Base-by-base conservation (phyloP, 2,797 vertebrate genomes). In the Gouania willdenowi region DNA sequence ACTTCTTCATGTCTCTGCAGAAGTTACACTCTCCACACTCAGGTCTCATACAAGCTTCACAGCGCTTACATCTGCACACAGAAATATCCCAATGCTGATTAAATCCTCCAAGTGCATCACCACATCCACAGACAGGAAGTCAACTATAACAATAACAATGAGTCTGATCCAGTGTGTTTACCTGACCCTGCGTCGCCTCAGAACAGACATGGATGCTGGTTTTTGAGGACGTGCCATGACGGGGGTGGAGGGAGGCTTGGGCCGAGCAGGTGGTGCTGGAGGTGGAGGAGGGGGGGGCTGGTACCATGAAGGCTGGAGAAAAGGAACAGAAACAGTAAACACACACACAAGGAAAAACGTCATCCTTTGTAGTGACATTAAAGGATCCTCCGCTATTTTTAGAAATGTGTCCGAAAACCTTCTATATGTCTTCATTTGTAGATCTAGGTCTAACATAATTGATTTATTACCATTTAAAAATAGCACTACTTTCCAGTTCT, bases 1-100 rank as follows among this genome's bases (percentile, higher is more conserved):
- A 97, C 71, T 98, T 98, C 84, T 97, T 97, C 94, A 98, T 98
- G 82, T 97, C 95, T 66, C 92, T 90, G 86, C 94, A 98, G 81
- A 97, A 99, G 85, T 99, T 95, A 77, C 96, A 99, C 45, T 94
- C 92, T 12, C 96, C 96, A 56, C 96, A 98, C 70, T 99, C 96
- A 2, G 93, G 83, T 54, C 97, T 92, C 65, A 94, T 82, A 47
- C 96, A 99, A 10, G 96, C 94, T 64, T 95, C 93, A 64, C 96
- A 99, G 43, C 95, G 95, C 6, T 96, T 91, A 68, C 95, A 99
- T 19, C 96, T 86, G 43, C 24, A 42, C 8, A 29, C 1, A 3
- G 9, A 6, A 20, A 10, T 19, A 11, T 3, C 4, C 12, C 18
- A 3, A n/a, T n/a, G n/a, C n/a, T n/a, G n/a, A n/a, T n/a, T n/a